These are phyloP conservation scores for Pristionchus arcanus DNA, from an alignment of 2,888 invertebrate genomes.

Conservation along the genomic window DNA sequence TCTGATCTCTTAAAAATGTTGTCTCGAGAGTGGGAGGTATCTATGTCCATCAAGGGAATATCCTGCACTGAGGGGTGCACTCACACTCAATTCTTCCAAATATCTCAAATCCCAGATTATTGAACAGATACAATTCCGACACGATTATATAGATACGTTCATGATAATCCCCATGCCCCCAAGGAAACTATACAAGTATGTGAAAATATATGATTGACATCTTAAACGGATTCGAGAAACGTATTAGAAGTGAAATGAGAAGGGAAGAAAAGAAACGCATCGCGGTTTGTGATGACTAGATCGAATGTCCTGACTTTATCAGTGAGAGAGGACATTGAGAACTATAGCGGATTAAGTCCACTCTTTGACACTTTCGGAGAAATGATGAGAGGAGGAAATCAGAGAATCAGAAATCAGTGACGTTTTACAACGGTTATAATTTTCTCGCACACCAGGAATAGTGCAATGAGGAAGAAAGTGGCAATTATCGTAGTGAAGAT, in stretches of 20 bases:
- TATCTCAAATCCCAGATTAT: neutral
- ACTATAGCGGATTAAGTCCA: slow-evolving; percentile 15
- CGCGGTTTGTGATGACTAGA: neutral
- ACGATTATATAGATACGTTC: no score
- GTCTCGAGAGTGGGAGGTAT: neutral
- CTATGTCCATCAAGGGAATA: neutral
- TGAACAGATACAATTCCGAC: neutral
- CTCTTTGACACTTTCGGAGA: slow-evolving; percentile 5
- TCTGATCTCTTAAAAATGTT: neutral
- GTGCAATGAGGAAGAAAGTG: neutral
- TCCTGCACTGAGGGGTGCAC: neutral
- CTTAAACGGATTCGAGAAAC: neutral
- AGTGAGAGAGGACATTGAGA: neutral
- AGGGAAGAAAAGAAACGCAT: neutral
- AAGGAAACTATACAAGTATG: neutral
- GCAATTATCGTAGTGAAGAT: neutral
- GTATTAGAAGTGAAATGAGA: neutral
- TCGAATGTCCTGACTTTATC: neutral
- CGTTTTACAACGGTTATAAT: neutral
- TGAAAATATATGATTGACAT: neutral
- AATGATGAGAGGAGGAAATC: neutral
- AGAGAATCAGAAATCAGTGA: neutral
- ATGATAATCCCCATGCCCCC: neutral
- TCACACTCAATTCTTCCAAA: neutral
- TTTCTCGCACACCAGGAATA: no score